Evolutionary conservation across 2,888 invertebrate genomes (phyloP).

Genomic region (Automeris io): DNA sequence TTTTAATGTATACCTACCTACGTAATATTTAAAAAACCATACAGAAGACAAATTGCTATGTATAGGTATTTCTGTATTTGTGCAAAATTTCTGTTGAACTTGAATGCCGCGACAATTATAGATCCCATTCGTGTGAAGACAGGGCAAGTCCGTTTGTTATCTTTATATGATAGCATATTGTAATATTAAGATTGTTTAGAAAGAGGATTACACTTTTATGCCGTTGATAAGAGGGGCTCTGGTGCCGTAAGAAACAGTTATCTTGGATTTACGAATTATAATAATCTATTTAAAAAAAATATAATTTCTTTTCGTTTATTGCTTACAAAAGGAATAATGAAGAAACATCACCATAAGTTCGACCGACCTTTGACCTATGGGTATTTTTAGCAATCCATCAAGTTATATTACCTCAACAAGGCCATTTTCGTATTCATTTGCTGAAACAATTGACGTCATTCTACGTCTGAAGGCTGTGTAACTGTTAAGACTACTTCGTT

Average conservation of each 20-base stretch:
- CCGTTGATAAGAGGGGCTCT: constrained; percentile 30
- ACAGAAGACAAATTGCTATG: no score
- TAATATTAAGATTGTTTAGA: constrained; percentile 16
- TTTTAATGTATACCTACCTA: no score
- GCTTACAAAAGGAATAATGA: no score
- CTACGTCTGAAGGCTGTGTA: constrained; percentile 45
- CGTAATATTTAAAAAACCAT: no score
- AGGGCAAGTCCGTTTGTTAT: constrained; percentile 17
- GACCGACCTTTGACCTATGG: constrained; percentile 59
- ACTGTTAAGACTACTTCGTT: constrained; percentile 49
- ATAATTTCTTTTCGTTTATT: no score
- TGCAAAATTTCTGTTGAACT: no score
- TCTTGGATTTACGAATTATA: no score
- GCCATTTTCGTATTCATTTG: constrained; percentile 54
- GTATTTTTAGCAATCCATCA: constrained; percentile 61
- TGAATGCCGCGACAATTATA: no score
- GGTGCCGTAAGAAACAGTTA: no score
- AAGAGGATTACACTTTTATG: constrained; percentile 20
- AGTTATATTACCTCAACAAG: constrained; percentile 47
- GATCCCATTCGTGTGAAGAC: no score
- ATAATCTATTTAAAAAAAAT: no score
- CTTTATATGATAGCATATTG: constrained; percentile 24
- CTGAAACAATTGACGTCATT: constrained; percentile 73
- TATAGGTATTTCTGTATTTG: no score
- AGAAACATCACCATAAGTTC: constrained; percentile 6